Base-by-base conservation (phyloP, 2,888 invertebrate species). In the Drosophila barbarae region DNA sequence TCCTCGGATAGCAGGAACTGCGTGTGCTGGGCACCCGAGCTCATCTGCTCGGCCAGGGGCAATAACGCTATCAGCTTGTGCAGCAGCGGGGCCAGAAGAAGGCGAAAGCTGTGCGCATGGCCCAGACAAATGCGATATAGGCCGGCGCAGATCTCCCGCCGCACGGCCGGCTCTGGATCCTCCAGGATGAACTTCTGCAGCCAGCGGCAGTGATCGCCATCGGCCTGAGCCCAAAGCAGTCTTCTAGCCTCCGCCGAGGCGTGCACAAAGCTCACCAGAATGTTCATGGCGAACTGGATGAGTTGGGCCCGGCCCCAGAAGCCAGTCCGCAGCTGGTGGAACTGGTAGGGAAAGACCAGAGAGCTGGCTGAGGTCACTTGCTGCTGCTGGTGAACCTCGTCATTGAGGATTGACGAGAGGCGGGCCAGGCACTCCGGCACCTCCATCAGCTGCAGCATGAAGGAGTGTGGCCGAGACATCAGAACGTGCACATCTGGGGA, bases 301-400 rank as follows among this genome's bases (percentile, higher is more conserved):
- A 96, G 94, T 90, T 97, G 97, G 0, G 97, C 95, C 74, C 97
- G 91, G 2, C 97, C 97, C 94, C 97, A 97, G 76, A 97, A 95
- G 7, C 97, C 97, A 61, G 97, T 96, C 88, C 96, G 95, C 84
- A 96, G 95, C 72, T 95, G 95, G 94, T 82, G 94, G 36, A 84
- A 84, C 55, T 82, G 86, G 21, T 84, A 86, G 5, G 85, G 85
- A 28, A 79, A 77, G 18, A 78, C 70, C 34, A 84, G 57, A 0
- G 87, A 74, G 1, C 84, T 76, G 10, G 79, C 60, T 0, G 87
- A 74, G 21, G 84, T 77, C 32, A 26, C 32, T 15, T 32, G 96
- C 26, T 26, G 44, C 94, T 52, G 96, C 92, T 70, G 94, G 90
- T 13, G 96, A 1, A 88, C 87, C 49, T 89, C 96, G 88, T 97